Evolutionary conservation across 2,888 invertebrate genomes (phyloP).

Genomic region (Noctuana brunneofusca): DNA sequence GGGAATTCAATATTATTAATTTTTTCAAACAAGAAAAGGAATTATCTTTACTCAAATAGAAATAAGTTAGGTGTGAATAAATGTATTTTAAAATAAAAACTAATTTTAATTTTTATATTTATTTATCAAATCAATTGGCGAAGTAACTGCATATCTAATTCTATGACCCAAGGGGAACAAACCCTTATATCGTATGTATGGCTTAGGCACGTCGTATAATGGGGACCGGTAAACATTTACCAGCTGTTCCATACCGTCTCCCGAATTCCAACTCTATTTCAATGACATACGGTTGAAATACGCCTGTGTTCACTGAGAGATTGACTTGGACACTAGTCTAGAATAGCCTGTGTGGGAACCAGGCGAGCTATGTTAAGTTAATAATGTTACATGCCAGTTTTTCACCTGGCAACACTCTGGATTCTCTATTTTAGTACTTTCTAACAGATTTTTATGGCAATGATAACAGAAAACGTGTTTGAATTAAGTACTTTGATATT

Average conservation of each 20-base stretch:
- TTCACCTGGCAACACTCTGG: too few species aligned
- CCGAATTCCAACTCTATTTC: not conserved
- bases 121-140: too few species aligned
- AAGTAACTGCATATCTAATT: too few species aligned
- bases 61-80: too few species aligned
- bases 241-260: slow-evolving; percentile 9
- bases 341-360: slow-evolving; percentile 22
- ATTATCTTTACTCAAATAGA: too few species aligned
- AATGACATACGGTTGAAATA: not conserved
- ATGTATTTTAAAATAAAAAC: too few species aligned
- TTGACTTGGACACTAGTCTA: slow-evolving; percentile 19
- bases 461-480: too few species aligned
- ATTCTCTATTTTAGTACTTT: not conserved
- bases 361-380: slow-evolving; percentile 16
- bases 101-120: too few species aligned
- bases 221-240: slow-evolving; percentile 24
- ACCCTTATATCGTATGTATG: slow-evolving; percentile 21
- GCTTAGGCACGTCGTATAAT: slow-evolving; percentile 27
- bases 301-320: not conserved
- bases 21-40: too few species aligned
- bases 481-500: too few species aligned
- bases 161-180: slow-evolving; percentile 4
- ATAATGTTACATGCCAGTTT: slow-evolving; percentile 8
- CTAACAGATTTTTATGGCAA: not conserved
- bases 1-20: too few species aligned